Percentiles rank a stretch among this genome's conserved stretches.
phyloP scores from a whole-genome alignment of 2,797 vertebrate species.

The Hypotaenidia okinawae region DNA sequence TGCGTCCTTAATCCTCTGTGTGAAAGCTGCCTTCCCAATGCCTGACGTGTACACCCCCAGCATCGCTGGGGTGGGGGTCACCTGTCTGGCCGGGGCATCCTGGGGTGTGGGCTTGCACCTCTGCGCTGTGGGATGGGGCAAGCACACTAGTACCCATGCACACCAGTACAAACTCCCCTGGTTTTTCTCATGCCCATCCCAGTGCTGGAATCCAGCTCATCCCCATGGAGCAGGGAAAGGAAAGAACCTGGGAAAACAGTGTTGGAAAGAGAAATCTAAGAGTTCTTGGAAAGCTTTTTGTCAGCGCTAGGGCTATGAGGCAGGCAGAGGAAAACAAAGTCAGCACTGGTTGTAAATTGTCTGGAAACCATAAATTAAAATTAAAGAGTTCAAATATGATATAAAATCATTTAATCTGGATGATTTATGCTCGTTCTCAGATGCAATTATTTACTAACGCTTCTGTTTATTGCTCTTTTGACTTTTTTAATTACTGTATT shows the following conservation, averaged over 20 bases:
- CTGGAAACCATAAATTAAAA: slow-evolving; percentile 72
- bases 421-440: slow-evolving; percentile 75
- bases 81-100: no score
- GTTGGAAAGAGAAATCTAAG: neutral
- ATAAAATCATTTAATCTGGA: slow-evolving; percentile 74
- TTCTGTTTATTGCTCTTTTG: slow-evolving; percentile 79
- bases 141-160: no score
- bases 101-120: no score
- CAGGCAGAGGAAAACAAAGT: slow-evolving; percentile 40
- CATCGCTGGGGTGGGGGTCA: no score
- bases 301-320: neutral
- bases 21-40: no score
- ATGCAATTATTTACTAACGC: slow-evolving; percentile 73
- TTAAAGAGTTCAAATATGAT: slow-evolving; percentile 74
- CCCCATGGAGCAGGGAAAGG: neutral
- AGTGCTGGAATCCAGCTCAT: no score
- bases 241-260: fast-evolving
- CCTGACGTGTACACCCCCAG: no score
- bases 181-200: neutral
- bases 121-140: neutral
- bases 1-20: neutral
- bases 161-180: no score
- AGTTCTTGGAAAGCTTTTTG: neutral
- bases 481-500: slow-evolving; percentile 79
- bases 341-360: slow-evolving; percentile 62